phyloP scores from a whole-genome alignment of 2,113 vertebrate genomes.

The Elachura formosa region DNA sequence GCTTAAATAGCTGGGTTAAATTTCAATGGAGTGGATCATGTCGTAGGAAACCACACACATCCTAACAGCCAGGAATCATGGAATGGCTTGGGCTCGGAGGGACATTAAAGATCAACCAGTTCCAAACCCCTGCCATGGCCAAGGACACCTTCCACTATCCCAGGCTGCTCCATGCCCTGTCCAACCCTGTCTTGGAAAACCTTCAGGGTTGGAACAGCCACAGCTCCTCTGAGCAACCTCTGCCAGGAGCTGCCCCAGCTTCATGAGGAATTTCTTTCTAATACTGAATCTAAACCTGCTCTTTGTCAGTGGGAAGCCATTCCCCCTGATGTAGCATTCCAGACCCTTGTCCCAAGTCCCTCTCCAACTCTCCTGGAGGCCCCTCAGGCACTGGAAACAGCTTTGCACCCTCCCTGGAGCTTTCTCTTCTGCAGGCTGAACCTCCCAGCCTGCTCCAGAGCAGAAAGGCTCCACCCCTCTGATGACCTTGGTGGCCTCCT shows the following conservation, averaged over 20 bases:
- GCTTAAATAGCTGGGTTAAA: neutral
- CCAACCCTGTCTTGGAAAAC: neutral
- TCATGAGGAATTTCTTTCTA: neutral
- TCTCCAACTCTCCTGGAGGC: neutral
- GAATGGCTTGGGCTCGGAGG: neutral
- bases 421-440: neutral
- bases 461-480: neutral
- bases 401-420: neutral
- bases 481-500: neutral
- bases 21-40: neutral
- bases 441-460: neutral
- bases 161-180: accelerated
- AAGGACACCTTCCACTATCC: neutral
- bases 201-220: neutral
- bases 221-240: neutral
- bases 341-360: neutral
- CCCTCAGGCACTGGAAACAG: neutral
- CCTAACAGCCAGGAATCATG: neutral
- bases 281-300: neutral
- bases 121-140: accelerated
- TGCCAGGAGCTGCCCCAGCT: neutral
- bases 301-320: neutral
- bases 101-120: neutral
- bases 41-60: accelerated
- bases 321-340: accelerated